Conservation (phyloP, 2,888 invertebrate species). For the Cenopis cana region DNA sequence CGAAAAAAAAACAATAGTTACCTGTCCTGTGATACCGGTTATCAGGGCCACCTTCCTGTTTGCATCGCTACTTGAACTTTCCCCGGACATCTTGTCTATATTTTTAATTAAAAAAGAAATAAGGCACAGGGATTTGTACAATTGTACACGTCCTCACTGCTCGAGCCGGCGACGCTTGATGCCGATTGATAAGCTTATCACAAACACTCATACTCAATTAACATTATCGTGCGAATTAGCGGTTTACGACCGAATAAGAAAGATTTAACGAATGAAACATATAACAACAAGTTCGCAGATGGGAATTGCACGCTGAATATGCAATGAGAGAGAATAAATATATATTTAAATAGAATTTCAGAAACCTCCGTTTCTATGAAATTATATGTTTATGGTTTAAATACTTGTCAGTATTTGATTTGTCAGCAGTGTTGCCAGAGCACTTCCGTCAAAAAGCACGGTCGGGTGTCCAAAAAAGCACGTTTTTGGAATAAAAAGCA, state of each 20-base stretch:
- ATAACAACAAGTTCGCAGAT: not conserved
- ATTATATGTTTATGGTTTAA: not conserved
- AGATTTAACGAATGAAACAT: not conserved
- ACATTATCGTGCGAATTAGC: conserved; percentile 38
- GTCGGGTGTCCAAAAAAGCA: too few species aligned
- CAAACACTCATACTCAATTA: conserved; percentile 45
- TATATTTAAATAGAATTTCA: conserved; percentile 1
- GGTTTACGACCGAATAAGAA: conserved; percentile 25
- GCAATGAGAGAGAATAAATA: not conserved
- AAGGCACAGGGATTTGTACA: conserved; percentile 47
- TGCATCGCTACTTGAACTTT: conserved; percentile 56
- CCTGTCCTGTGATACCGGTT: conserved; percentile 99
- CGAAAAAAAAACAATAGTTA: conserved; percentile 69
- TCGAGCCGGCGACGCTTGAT: conserved; percentile 49
- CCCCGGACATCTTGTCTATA: conserved; percentile 68
- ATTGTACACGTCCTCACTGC: conserved; percentile 53
- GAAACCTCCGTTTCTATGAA: not conserved
- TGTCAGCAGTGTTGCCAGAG: too few species aligned
- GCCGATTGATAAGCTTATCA: conserved; percentile 53
- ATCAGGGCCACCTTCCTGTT: conserved; percentile 92
- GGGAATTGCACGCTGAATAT: not conserved
- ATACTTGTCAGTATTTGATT: not conserved
- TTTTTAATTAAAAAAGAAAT: not conserved
- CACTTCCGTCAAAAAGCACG: too few species aligned
- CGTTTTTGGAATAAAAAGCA: too few species aligned